phyloP scores from a whole-genome alignment of 1,140 invertebrate species.

The Eumaeus atala region DNA sequence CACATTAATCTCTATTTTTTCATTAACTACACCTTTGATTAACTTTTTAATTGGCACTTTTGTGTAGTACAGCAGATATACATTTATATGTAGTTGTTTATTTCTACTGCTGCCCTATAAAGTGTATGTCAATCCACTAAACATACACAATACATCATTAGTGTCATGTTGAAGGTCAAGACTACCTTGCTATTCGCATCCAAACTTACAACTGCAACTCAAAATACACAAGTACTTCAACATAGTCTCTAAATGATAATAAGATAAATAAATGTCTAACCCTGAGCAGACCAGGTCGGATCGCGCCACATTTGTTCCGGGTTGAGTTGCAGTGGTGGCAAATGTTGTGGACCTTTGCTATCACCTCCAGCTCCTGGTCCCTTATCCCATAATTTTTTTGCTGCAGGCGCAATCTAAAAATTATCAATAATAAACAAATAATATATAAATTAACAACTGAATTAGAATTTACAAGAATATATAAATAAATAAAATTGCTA shows the following conservation, averaged over 20 bases:
- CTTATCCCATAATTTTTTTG: conserved; percentile 87
- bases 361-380: conserved; percentile 85
- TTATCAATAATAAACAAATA: neutral
- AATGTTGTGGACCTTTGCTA: conserved; percentile 71
- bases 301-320: conserved; percentile 90
- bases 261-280: conserved; percentile 59
- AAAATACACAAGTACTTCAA: too few relatives aligned
- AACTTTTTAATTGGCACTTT: too few relatives aligned
- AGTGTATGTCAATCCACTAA: too few relatives aligned
- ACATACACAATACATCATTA: too few relatives aligned
- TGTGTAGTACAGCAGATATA: too few relatives aligned
- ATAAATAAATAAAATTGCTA: neutral
- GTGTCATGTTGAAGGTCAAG: too few relatives aligned
- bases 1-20: too few relatives aligned
- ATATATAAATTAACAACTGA: neutral
- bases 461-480: neutral
- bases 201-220: neutral
- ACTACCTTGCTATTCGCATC: neutral
- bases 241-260: too few relatives aligned
- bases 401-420: conserved; percentile 85
- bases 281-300: conserved; percentile 89
- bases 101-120: too few relatives aligned
- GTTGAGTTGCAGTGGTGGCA: conserved; percentile 83
- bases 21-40: too few relatives aligned
- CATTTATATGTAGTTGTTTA: too few relatives aligned